A percentile compares a stretch with the other conserved stretches of the same genome.
Evolutionary conservation across 23 tunicate species (phyloP).

Genomic region (Ciona savignyi): DNA sequence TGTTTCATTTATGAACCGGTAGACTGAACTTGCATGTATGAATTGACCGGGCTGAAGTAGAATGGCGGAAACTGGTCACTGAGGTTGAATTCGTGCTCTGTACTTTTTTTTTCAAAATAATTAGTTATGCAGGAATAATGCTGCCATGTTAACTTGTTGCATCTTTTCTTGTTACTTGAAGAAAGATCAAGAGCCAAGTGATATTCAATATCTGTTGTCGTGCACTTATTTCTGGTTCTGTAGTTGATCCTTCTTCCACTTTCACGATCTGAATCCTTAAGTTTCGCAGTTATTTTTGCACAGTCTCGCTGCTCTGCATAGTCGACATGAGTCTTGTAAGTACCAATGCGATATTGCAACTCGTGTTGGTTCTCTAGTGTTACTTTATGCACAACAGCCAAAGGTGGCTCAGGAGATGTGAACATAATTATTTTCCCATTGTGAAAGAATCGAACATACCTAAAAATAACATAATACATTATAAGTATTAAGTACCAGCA

Average conservation of each 20-base stretch:
- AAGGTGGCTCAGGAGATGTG: slow-evolving; percentile 38
- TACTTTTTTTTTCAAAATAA: slow-evolving; percentile 11
- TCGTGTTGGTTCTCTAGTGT: slow-evolving; percentile 10
- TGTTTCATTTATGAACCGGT: too few species aligned
- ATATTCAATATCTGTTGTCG: slow-evolving; percentile 26
- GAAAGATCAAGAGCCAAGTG: slow-evolving; percentile 31
- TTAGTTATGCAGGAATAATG: slow-evolving; percentile 15
- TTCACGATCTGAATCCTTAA: slow-evolving; percentile 7
- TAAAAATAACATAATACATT: slow-evolving; percentile 1
- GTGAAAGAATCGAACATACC: slow-evolving; percentile 45
- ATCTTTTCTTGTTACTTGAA: slow-evolving; percentile 13
- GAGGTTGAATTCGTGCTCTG: slow-evolving; percentile 6
- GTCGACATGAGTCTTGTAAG: slow-evolving; percentile 16
- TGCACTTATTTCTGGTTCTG: too few species aligned
- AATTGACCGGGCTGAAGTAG: slow-evolving; percentile 41
- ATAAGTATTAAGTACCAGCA: neutral
- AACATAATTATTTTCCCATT: slow-evolving; percentile 25
- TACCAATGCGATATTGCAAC: slow-evolving; percentile 24
- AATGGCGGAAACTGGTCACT: slow-evolving; percentile 35
- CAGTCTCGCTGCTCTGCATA: slow-evolving; percentile 13
- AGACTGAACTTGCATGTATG: too few species aligned
- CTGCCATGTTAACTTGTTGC: slow-evolving; percentile 39
- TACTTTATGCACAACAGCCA: slow-evolving; percentile 20
- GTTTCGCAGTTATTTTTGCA: slow-evolving; percentile 10
- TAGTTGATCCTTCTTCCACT: too few species aligned